These are phyloP conservation scores for Sebastes itinus DNA, from an alignment of 2,797 vertebrate genomes.

Conservation along the genomic window DNA sequence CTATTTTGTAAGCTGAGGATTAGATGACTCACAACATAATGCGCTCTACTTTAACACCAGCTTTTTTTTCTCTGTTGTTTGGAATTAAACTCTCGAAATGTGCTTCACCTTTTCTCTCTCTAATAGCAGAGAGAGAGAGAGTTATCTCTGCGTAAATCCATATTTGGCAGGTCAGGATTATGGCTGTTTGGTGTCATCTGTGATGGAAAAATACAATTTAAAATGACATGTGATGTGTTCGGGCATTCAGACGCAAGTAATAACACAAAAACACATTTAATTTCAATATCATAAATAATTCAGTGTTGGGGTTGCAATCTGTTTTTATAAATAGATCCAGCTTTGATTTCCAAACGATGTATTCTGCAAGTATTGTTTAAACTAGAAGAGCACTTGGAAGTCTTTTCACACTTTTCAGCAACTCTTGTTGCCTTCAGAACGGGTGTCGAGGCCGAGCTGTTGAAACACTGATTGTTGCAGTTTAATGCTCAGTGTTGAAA, in stretches of 20 bases:
- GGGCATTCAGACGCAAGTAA: neutral
- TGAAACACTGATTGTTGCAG: neutral
- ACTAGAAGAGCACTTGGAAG: neutral
- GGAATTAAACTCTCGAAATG: constrained; percentile 43
- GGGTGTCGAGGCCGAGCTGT: constrained; percentile 7
- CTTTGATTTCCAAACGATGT: neutral
- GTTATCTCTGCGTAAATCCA: constrained; percentile 11
- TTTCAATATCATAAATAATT: constrained; percentile 3
- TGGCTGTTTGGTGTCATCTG: constrained; percentile 1
- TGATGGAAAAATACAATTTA: constrained; percentile 18
- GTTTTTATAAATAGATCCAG: neutral
- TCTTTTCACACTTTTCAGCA: constrained; percentile 1
- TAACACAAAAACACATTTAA: neutral
- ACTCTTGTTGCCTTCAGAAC: neutral
- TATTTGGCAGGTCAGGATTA: constrained; percentile 29
- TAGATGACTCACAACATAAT: constrained; percentile 52
- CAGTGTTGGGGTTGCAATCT: neutral
- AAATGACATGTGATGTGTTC: neutral
- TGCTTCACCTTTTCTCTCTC: constrained; percentile 30
- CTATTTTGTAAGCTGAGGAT: constrained; percentile 24
- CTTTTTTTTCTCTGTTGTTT: neutral
- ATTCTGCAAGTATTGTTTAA: neutral
- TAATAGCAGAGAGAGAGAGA: constrained; percentile 1
- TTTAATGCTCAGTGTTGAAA: constrained; percentile 9
- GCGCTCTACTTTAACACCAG: neutral